phyloP scores from a whole-genome alignment of 2,888 invertebrate species.

The Sesia bembeciformis region DNA sequence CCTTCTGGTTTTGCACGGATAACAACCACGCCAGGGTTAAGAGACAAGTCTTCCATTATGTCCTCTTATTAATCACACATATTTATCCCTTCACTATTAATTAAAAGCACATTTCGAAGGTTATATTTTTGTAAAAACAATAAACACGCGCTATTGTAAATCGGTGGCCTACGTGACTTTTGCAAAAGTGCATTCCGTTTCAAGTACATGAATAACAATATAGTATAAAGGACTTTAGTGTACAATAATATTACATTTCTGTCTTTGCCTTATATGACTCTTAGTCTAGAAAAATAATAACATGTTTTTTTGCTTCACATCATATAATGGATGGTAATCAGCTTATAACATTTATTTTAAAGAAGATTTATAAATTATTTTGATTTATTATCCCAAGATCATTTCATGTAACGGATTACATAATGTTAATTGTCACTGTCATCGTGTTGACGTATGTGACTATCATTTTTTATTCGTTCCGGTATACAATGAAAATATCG shows the following conservation, averaged over 20 bases:
- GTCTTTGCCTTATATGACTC: too few relatives aligned
- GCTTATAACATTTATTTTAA: too few relatives aligned
- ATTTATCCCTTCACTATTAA: background rate
- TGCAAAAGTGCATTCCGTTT: conserved; percentile 30
- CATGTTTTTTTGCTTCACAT: too few relatives aligned
- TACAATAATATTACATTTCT: background rate
- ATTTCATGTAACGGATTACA: too few relatives aligned
- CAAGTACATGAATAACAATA: background rate
- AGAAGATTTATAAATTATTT: too few relatives aligned
- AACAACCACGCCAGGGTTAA: conserved; percentile 72
- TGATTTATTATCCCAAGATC: too few relatives aligned
- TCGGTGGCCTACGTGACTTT: conserved; percentile 67
- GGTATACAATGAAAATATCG: too few relatives aligned
- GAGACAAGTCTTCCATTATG: conserved; percentile 46
- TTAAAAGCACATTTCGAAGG: conserved; percentile 12
- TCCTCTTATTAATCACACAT: conserved; percentile 1
- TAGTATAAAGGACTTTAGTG: background rate
- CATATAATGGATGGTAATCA: too few relatives aligned
- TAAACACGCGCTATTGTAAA: conserved; percentile 41
- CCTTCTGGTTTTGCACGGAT: conserved; percentile 83
- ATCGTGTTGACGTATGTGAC: too few relatives aligned
- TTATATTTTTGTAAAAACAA: conserved; percentile 34
- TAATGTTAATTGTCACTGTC: too few relatives aligned
- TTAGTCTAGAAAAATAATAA: too few relatives aligned
- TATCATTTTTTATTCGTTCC: too few relatives aligned